These are phyloP conservation scores for Archilochus colubris DNA, from an alignment of 2,113 vertebrate species.

Conservation along the genomic window DNA sequence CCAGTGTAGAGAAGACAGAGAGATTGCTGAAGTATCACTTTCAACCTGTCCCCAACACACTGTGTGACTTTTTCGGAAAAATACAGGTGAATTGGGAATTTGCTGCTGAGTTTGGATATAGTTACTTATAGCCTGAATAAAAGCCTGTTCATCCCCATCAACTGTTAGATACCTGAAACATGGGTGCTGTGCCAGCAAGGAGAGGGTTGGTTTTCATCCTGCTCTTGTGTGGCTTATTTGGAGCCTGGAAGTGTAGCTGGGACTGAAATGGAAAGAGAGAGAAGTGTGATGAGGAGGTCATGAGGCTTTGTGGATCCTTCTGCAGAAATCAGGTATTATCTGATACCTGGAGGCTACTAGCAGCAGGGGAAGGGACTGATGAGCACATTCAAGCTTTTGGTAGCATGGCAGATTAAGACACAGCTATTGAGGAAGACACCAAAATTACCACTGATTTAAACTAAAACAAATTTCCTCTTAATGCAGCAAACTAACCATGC, in stretches of 20 bases:
- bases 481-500: neutral
- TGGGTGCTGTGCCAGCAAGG: neutral
- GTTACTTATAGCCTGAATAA: neutral
- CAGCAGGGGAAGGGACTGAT: rapidly evolving
- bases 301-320: neutral
- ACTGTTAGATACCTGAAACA: neutral
- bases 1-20: neutral
- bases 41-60: neutral
- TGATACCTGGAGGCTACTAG: neutral
- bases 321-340: neutral
- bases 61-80: neutral
- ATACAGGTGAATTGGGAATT: neutral
- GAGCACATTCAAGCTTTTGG: neutral
- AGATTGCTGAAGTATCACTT: neutral
- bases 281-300: neutral
- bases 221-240: neutral
- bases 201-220: neutral
- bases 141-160: neutral
- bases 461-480: neutral
- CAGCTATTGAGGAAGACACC: neutral
- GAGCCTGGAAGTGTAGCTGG: neutral
- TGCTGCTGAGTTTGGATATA: neutral
- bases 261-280: neutral
- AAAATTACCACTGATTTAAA: neutral
- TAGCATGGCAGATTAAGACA: neutral